phyloP scores from a whole-genome alignment of 2,113 vertebrate species.

The Andinoacara biseriatus region DNA sequence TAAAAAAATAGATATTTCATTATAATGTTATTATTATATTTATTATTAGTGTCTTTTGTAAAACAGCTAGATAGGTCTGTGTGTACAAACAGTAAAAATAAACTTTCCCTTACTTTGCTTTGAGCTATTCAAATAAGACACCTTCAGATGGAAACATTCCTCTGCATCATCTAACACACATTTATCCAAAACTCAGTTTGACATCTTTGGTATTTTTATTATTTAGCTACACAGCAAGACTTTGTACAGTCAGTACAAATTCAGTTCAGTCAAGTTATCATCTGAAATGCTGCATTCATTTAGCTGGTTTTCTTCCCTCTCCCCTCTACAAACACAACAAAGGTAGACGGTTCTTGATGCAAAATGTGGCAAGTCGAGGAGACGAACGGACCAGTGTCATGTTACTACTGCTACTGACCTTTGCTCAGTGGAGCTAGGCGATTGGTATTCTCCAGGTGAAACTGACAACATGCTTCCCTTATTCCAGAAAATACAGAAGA shows the following conservation, averaged over 20 bases:
- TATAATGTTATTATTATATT: not conserved
- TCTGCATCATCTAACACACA: not conserved
- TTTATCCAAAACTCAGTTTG: not conserved
- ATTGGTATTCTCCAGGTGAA: slow-evolving; percentile 53
- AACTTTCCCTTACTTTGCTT: not conserved
- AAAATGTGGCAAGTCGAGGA: slow-evolving; percentile 4
- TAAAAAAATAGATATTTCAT: not conserved
- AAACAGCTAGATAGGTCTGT: not conserved
- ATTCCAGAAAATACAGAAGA: slow-evolving; percentile 10
- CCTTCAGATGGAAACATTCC: not conserved
- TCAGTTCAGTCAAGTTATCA: not conserved
- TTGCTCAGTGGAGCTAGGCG: slow-evolving; percentile 11
- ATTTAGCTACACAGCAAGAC: not conserved
- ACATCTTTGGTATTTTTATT: slow-evolving; percentile 20
- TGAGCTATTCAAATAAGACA: slow-evolving; percentile 9
- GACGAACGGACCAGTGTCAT: not conserved
- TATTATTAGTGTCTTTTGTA: not conserved
- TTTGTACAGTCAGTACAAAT: slow-evolving; percentile 12
- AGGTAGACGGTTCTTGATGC: not conserved
- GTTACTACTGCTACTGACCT: slow-evolving; percentile 42
- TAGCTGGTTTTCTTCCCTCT: not conserved
- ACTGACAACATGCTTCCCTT: slow-evolving; percentile 11
- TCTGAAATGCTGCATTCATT: not conserved
- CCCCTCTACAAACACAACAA: not conserved
- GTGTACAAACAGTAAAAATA: not conserved